Conservation (phyloP, 2,113 vertebrate species). For the Pandion haliaetus region DNA sequence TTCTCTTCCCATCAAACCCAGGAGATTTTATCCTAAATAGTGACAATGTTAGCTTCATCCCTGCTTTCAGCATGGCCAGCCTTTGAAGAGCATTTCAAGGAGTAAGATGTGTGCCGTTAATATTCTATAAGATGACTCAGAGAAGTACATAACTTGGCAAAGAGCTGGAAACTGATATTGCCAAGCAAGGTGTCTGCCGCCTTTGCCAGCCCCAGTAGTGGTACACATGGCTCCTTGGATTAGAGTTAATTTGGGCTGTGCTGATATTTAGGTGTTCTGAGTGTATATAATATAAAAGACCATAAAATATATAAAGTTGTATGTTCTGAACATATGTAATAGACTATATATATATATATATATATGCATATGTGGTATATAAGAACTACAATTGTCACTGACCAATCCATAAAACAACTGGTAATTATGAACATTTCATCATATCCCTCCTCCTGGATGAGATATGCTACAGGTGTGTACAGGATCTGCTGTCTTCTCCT, state of each 20-base stretch:
- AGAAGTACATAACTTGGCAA: neutral
- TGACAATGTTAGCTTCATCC: neutral
- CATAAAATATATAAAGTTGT: neutral
- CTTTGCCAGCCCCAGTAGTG: neutral
- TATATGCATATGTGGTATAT: no score
- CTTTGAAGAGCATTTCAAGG: neutral
- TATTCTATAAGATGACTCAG: neutral
- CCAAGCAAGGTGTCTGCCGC: neutral
- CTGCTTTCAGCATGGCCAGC: neutral
- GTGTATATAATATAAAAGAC: neutral
- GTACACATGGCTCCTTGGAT: neutral
- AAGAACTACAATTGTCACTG: neutral
- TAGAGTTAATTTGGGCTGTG: neutral
- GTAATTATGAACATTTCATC: neutral
- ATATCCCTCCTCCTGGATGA: neutral
- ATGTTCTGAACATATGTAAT: neutral
- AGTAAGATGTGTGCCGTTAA: neutral
- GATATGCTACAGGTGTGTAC: neutral
- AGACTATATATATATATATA: neutral
- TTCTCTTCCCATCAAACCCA: neutral
- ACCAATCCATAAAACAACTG: neutral
- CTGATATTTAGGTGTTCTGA: neutral
- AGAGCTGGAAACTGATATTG: neutral
- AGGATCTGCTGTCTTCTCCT: neutral
- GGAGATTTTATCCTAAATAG: neutral